Conservation (phyloP, 2,888 invertebrate genomes). For the Andrena hattorfiana region DNA sequence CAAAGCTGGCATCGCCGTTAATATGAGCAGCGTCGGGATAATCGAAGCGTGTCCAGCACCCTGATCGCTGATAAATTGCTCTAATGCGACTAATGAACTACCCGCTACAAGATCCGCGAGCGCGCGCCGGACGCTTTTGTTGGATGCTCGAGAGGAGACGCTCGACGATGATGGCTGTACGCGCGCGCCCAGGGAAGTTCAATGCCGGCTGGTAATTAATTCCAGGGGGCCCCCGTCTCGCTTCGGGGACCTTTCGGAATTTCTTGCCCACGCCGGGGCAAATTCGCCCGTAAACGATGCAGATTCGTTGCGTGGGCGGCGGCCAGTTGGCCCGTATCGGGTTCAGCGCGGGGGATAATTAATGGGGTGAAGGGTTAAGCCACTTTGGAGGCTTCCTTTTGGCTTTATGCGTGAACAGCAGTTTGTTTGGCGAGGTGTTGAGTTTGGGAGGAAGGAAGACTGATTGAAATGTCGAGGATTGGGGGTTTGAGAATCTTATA, state of each 20-base stretch:
- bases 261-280: constrained; percentile 45
- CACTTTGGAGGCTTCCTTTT: neutral
- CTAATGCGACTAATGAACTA: constrained; percentile 72
- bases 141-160: neutral
- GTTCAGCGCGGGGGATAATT: neutral
- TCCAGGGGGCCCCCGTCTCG: constrained; percentile 55
- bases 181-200: constrained; percentile 39
- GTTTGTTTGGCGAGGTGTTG: neutral
- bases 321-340: neutral
- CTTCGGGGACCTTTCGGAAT: constrained; percentile 54
- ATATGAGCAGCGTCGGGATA: constrained; percentile 49
- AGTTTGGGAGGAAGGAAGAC: neutral
- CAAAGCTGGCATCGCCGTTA: constrained; percentile 30
- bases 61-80: constrained; percentile 71
- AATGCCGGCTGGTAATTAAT: constrained; percentile 55
- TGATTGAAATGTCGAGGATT: neutral
- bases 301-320: constrained; percentile 46
- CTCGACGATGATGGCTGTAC: constrained; percentile 14
- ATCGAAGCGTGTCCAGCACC: constrained; percentile 69
- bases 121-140: constrained; percentile 15
- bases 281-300: constrained; percentile 41
- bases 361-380: neutral
- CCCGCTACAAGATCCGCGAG: constrained; percentile 38
- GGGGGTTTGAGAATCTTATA: too few species aligned
- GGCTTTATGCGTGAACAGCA: neutral